phyloP scores from a whole-genome alignment of 1,140 invertebrate genomes.

The fruit fly (Drosophila melanogaster) region DNA sequence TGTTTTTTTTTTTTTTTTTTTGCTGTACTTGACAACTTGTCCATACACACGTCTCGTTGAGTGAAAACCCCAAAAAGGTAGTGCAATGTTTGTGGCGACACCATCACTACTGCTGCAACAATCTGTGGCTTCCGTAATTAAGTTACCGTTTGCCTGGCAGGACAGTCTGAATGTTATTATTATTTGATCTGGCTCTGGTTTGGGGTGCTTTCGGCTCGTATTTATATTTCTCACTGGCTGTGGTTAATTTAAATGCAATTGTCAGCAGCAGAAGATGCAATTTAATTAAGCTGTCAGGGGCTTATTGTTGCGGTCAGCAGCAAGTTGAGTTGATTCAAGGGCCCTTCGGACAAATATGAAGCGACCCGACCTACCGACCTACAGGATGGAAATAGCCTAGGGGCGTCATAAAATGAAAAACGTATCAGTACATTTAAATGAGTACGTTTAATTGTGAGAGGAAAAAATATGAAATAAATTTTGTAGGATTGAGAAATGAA shows the following conservation, averaged over 20 bases:
- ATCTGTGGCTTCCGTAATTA: slow-evolving; percentile 42
- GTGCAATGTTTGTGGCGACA: slow-evolving; percentile 1
- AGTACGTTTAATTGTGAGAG: too few species aligned
- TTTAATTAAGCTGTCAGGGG: slow-evolving; percentile 68
- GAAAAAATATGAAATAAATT: too few species aligned
- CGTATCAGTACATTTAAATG: too few species aligned
- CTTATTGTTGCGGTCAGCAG: slow-evolving; percentile 24
- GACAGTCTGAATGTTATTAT: slow-evolving; percentile 11
- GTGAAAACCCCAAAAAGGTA: background rate
- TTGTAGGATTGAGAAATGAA: too few species aligned
- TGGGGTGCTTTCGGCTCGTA: background rate
- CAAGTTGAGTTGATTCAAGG: slow-evolving; percentile 22
- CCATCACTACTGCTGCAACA: background rate
- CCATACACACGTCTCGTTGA: background rate
- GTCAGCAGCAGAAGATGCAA: slow-evolving; percentile 41
- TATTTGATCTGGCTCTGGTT: background rate
- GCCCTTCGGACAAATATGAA: background rate
- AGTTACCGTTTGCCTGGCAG: slow-evolving; percentile 28
- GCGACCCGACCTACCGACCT: background rate
- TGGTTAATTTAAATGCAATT: slow-evolving; percentile 69
- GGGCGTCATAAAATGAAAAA: too few species aligned
- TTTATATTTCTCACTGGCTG: slow-evolving; percentile 20
- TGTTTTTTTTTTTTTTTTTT: slow-evolving; percentile 2
- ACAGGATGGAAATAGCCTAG: too few species aligned
- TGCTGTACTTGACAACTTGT: slow-evolving; percentile 6